A percentile compares a stretch with the other conserved stretches of the same genome.
Evolutionary conservation across 2,797 vertebrate genomes (phyloP).

Genomic region (Alauda arvensis): DNA sequence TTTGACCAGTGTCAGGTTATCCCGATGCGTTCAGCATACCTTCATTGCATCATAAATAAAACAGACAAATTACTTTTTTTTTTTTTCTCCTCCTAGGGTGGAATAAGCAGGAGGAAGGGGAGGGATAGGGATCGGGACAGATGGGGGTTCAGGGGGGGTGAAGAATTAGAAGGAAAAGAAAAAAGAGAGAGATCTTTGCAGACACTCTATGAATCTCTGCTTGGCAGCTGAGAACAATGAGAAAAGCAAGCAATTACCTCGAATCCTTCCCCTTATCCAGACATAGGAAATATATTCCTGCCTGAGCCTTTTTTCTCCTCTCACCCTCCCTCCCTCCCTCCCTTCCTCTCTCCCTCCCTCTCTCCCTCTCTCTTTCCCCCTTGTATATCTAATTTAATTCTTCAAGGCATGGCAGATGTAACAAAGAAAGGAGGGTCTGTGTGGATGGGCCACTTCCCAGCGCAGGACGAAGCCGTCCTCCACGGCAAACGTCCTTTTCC

Average conservation of each 20-base stretch:
- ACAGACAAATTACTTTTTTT: conserved; percentile 89
- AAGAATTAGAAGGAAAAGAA: conserved; percentile 70
- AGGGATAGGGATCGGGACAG: conserved; percentile 46
- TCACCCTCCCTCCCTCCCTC: conserved; percentile 48
- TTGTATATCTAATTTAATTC: conserved; percentile 94
- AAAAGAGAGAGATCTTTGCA: conserved; percentile 70
- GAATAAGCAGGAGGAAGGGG: conserved; percentile 72
- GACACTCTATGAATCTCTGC: conserved; percentile 79
- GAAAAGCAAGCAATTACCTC: conserved; percentile 93
- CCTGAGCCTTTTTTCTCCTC: conserved; percentile 74
- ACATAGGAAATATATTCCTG: conserved; percentile 90
- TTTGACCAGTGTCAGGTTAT: conserved; percentile 94
- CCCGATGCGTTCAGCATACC: conserved; percentile 93
- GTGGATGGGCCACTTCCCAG: conserved; percentile 81
- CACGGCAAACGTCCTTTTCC: conserved; percentile 11
- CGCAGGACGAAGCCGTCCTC: conserved; percentile 53
- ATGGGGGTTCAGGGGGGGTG: conserved; percentile 51
- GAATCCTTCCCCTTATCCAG: conserved; percentile 88
- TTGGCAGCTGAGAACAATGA: conserved; percentile 81
- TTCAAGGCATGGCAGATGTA: conserved; percentile 86
- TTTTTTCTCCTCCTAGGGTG: conserved; percentile 56
- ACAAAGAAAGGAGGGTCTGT: conserved; percentile 86
- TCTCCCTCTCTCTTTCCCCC: conserved; percentile 39
- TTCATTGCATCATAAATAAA: conserved; percentile 99
- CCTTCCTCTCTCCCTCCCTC: background rate